These are phyloP conservation scores for Aix galericulata DNA, from an alignment of 2,113 vertebrate species.

Conservation along the genomic window DNA sequence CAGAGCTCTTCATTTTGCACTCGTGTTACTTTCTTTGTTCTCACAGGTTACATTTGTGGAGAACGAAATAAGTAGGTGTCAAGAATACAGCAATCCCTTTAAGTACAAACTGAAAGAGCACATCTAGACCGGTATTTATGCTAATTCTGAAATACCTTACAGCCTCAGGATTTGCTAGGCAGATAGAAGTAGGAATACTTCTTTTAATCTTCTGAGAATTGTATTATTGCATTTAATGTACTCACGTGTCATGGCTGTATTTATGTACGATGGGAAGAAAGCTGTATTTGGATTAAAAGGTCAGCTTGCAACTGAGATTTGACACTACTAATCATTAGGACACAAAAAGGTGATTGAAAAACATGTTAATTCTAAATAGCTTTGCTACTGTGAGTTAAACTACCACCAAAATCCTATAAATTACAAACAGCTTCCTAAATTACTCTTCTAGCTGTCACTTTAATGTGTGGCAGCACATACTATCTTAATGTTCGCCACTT, in stretches of 20 bases:
- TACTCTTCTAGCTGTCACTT: background rate
- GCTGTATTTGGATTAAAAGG: slow-evolving; percentile 47
- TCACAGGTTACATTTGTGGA: background rate
- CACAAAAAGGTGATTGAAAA: slow-evolving; percentile 23
- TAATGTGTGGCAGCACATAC: background rate
- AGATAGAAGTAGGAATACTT: slow-evolving; percentile 43
- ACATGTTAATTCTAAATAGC: background rate
- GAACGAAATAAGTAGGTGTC: background rate
- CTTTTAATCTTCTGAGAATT: slow-evolving; percentile 44
- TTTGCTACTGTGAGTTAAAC: background rate
- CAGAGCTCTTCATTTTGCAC: slow-evolving; percentile 7
- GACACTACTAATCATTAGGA: background rate
- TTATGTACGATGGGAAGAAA: background rate
- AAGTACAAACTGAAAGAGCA: background rate
- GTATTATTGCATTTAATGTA: slow-evolving; percentile 33
- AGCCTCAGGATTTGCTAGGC: background rate
- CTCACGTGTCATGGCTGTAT: background rate
- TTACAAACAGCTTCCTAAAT: slow-evolving; percentile 14
- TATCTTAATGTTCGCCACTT: background rate
- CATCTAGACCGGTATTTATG: slow-evolving; percentile 11
- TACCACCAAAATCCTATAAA: background rate
- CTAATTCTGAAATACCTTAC: slow-evolving; percentile 42
- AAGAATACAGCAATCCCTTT: slow-evolving; percentile 1
- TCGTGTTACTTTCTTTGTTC: slow-evolving; percentile 13
- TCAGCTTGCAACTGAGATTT: slow-evolving; percentile 35